Evolutionary conservation across 92 coral and sea anemone genomes (phyloP).

Genomic region (Hydrozoanthus gracilis): DNA sequence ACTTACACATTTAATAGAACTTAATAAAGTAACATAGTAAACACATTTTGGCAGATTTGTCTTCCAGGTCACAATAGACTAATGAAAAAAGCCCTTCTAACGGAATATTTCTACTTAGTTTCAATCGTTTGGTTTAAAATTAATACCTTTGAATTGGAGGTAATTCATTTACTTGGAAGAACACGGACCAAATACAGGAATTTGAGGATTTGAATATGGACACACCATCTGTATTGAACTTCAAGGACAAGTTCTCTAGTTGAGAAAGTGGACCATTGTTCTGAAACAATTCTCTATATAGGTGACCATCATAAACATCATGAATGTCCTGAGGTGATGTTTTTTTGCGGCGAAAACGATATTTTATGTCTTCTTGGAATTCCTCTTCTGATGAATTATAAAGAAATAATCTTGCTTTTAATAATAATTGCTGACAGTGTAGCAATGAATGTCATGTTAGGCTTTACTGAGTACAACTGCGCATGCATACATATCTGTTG

Average conservation of each 20-base stretch:
- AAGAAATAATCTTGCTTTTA: not conserved
- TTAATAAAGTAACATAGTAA: slow-evolving; percentile 3
- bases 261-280: slow-evolving; percentile 41
- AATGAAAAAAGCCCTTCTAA: too few relatives aligned
- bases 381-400: slow-evolving; percentile 28
- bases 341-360: slow-evolving; percentile 45
- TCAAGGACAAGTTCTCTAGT: slow-evolving; percentile 33
- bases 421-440: too few relatives aligned
- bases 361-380: slow-evolving; percentile 36
- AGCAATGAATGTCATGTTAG: too few relatives aligned
- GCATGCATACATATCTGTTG: too few relatives aligned
- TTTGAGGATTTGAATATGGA: slow-evolving; percentile 46
- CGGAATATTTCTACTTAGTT: too few relatives aligned
- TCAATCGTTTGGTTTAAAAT: too few relatives aligned
- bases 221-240: slow-evolving; percentile 51
- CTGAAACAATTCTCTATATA: slow-evolving; percentile 34
- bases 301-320: slow-evolving; percentile 52
- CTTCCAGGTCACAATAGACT: too few relatives aligned
- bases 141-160: slow-evolving; percentile 33
- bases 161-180: slow-evolving; percentile 46
- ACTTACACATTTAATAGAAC: not conserved
- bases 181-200: slow-evolving; percentile 33
- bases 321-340: slow-evolving; percentile 36
- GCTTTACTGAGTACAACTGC: too few relatives aligned
- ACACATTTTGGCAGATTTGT: not conserved